Evolutionary conservation across 2,888 invertebrate species (phyloP).

Genomic region (Agriopis marginaria): DNA sequence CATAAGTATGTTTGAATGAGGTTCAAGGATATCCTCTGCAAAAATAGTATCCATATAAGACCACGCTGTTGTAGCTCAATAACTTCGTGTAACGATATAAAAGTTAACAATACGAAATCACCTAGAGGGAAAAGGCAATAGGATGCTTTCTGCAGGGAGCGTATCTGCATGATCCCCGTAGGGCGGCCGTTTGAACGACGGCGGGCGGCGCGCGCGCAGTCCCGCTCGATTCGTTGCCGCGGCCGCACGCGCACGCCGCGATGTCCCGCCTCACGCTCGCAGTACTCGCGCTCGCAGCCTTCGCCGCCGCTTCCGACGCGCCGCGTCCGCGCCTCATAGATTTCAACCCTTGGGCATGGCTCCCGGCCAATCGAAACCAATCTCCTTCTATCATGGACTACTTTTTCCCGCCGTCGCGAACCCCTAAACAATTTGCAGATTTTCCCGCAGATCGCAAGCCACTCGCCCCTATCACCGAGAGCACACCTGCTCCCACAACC

Average conservation of each 20-base stretch:
- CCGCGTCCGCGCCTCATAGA: constrained; percentile 78
- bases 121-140: constrained; percentile 30
- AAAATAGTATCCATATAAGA: neutral
- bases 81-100: neutral
- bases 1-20: too few species aligned
- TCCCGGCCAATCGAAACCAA: constrained; percentile 72
- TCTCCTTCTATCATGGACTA: constrained; percentile 84
- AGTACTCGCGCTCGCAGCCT: constrained; percentile 76
- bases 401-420: constrained; percentile 82
- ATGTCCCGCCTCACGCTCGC: constrained; percentile 73
- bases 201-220: constrained; percentile 76
- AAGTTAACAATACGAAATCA: neutral
- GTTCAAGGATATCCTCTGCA: neutral
- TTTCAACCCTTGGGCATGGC: constrained; percentile 83
- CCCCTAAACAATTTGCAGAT: constrained; percentile 81
- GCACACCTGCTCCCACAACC: constrained; percentile 71
- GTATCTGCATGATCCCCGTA: constrained; percentile 63
- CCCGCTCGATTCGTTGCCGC: constrained; percentile 79
- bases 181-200: constrained; percentile 72
- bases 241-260: constrained; percentile 80
- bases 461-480: constrained; percentile 61
- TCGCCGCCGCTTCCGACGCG: constrained; percentile 67
- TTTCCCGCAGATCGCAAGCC: constrained; percentile 76
- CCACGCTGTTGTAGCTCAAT: neutral
- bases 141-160: constrained; percentile 44